Base-by-base conservation (phyloP, 2,888 invertebrate species). In the Chrysotoxum bicinctum region DNA sequence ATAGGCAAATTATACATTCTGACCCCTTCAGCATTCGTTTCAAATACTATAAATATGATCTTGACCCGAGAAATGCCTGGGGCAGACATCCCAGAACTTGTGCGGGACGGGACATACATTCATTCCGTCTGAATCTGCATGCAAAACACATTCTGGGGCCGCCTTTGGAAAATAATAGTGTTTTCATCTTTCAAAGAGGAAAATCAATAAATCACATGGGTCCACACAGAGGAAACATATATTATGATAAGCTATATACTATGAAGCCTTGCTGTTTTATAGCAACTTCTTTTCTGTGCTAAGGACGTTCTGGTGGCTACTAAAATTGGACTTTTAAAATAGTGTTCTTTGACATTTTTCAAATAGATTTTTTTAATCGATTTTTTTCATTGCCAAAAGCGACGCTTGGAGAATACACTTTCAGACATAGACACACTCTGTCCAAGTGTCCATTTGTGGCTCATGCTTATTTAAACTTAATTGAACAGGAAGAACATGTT, bases 1-100 rank as follows among this genome's bases (percentile, higher is more conserved):
- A 81, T 70, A 80, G 80, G 62, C 54, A 76, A 81, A 81, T 81
- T 81, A 81, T 81, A 54, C 76, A 68, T 48, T 50, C 23, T 76
- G 69, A 81, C 68, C 76, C 60, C 45, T 64, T 64, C 16, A 14
- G 35, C 16, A 37, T 30, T 26, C 9, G 48, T 35, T 74, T 40
- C 45, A 62, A 7, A 1, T 40, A 8, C 54, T 30, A 54, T 10
- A 35, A 19, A 62, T 62, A 35, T 40, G 54, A 75, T 70, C 66
- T 74, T 74, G 74, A 79, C 74, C 79, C 75, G 30, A 60, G 37
- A 60, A 56, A 30, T 60, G 68, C 50, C 50, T 56, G 45, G 7
- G 58, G 68, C 50, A 50, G 35, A 30, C 32, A 45, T 21, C 43
- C 6, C 30, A 35, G 19, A 3, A 21, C 37, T 14, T 66, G 37